Evolutionary conservation across 1,140 invertebrate genomes (phyloP), one percentile per base, ranked within the genome.

Genomic region (Teleopsis dalmanni): DNA sequence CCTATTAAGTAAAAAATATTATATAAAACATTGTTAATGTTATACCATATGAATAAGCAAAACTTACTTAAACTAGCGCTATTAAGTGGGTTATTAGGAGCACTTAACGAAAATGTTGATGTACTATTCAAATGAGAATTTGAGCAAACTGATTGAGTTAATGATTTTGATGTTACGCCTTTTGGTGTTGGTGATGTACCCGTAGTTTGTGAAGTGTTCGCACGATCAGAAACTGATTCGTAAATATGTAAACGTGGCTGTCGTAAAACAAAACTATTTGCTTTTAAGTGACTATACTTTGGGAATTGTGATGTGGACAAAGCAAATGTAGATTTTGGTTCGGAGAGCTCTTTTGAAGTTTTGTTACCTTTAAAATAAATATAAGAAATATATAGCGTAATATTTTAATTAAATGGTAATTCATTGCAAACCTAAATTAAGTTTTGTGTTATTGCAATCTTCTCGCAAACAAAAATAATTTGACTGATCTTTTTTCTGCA

Each of bases 231-330:
- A 62, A 61, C 18, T 25, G 44, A 49, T 3, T 42, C 45, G 18
- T 53, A 47, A 25, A 67, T 57, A 62, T 72, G 70, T 44, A 59
- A 47, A 47, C 68, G 56, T 35, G 71, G 54, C 51, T 71, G 51
- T 14, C 62, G 38, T 37, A 67, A 44, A n/a, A 67, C 61, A 56
- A 62, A 64, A 47, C 46, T 59, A 41, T 53, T 64, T 14, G 59
- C 33, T 34, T 67, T 67, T 11, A 54, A 33, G n/a, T 38, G 19
- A 41, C 49, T 53, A 34, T 62, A 65, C 18, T 48, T 60, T 19
- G 55, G 14, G 27, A 64, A 61, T n/a, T n/a, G n/a, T n/a, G n/a
- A n/a, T 7, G 47, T 43, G 13, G 41, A 19, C 14, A 25, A 14
- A 18, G 40, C 22, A 44, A 50, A 50, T 6, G 29, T 23, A 18